These are phyloP conservation scores for Anagrus nilaparvatae DNA, from an alignment of 1,140 invertebrate genomes.

Conservation along the genomic window DNA sequence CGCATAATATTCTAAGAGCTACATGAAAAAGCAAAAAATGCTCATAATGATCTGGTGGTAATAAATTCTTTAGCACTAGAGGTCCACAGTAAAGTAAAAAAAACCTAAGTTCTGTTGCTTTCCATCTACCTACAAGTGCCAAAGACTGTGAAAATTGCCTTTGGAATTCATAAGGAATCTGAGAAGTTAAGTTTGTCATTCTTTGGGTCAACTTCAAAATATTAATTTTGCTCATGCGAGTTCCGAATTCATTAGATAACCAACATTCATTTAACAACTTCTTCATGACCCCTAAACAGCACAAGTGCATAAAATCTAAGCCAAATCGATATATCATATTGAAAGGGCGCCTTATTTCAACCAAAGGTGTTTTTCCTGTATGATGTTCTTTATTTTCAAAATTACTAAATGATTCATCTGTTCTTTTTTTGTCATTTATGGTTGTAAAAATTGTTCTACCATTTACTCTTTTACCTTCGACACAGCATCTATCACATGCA, in stretches of 20 bases:
- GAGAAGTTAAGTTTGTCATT: neutral
- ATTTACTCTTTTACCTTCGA: conserved; percentile 12
- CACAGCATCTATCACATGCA: conserved; percentile 16
- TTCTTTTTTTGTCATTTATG: too few species aligned
- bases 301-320: conserved; percentile 17
- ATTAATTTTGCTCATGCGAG: too few species aligned
- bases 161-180: conserved; percentile 8
- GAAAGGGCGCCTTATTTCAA: conserved; percentile 2
- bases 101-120: conserved; percentile 9
- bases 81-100: conserved; percentile 7
- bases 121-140: conserved; percentile 1
- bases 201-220: neutral
- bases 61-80: conserved; percentile 8
- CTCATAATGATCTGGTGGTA: conserved; percentile 5
- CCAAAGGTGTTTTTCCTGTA: too few species aligned
- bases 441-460: too few species aligned
- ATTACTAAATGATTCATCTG: too few species aligned
- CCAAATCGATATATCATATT: conserved; percentile 13
- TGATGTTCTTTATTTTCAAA: too few species aligned
- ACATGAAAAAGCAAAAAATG: conserved; percentile 14
- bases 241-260: neutral
- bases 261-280: too few species aligned
- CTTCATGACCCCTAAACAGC: conserved; percentile 4
- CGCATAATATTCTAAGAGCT: conserved; percentile 12
- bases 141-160: conserved; percentile 2